These are phyloP conservation scores for Bombus balteatus DNA, from an alignment of 1,140 invertebrate species.

Conservation along the genomic window DNA sequence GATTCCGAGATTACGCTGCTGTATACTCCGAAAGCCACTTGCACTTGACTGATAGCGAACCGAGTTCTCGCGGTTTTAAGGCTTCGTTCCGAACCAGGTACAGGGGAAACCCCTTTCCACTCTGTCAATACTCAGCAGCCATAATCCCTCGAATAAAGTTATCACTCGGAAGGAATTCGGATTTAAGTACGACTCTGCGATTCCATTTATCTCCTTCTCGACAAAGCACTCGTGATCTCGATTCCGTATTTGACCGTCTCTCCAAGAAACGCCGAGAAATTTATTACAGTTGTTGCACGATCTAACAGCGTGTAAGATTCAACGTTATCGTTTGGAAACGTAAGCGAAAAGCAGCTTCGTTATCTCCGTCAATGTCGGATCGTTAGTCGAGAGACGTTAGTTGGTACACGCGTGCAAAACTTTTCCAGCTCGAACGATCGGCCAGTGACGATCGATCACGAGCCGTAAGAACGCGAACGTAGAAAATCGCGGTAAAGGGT, in stretches of 20 bases:
- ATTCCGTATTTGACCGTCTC: too few species aligned
- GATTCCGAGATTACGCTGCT: slow-evolving; percentile 48
- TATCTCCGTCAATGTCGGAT: too few species aligned
- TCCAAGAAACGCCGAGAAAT: neutral
- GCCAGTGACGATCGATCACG: neutral
- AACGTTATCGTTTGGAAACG: too few species aligned
- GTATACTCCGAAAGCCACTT: slow-evolving; percentile 48
- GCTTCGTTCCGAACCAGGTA: neutral
- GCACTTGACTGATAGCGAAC: slow-evolving; percentile 36
- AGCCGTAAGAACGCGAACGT: neutral
- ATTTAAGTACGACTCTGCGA: neutral
- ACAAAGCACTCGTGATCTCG: neutral
- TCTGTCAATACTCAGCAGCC: neutral
- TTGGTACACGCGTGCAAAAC: neutral
- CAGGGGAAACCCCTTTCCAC: too few species aligned
- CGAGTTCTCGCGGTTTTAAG: slow-evolving; percentile 52
- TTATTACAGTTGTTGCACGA: neutral
- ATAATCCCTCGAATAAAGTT: neutral
- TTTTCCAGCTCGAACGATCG: neutral
- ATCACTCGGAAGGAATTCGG: neutral
- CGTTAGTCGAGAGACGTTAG: neutral
- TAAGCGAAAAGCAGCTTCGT: too few species aligned
- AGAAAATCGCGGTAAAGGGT: slow-evolving; percentile 26
- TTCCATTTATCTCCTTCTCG: neutral
- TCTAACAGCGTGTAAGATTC: neutral